Evolutionary conservation across 1,140 invertebrate genomes (phyloP), one percentile per base, ranked within the genome.

Genomic region (Conopomorpha cramerella): DNA sequence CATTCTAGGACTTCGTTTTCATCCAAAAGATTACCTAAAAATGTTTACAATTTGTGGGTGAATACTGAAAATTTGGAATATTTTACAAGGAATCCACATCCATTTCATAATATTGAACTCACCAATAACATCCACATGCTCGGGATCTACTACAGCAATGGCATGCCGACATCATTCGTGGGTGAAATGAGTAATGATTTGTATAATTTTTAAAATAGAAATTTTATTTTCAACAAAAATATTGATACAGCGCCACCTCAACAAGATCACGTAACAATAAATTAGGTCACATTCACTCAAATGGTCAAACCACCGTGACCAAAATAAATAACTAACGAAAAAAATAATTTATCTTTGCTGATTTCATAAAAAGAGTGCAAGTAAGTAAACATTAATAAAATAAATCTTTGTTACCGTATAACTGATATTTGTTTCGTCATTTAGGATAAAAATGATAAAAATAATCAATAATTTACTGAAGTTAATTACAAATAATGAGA

Each of bases 1-100:
- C 93, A 96, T 37, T 91, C 86, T 35, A 95, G 80, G 8, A 95
- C 93, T 62, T 91, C 86, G 28, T 81, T 82, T 67, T 94, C 91
- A 55, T 92, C 91, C 42, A 88, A 78, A 42, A 95, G 82, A 79
- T 93, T 90, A 54, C 92, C 93, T 95, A 77, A 56, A n/a, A 81
- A 81, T 53, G 46, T 61, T 62, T 40, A 59, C 10, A 55, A 38
- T 67, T 63, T n/a, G n/a, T n/a, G 70, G 44, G 48, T 40, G 38
- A 41, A 51, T 55, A 52, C 49, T 60, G 53, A 55, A 57, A 60
- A 36, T 36, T 45, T 46, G 55, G 45, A 26, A 29, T 45, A 39
- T 23, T 39, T 41, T 49, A 47, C 35, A 43, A 67, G 67, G 67
- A 73, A 73, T 71, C 73, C 73, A 77, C 73, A 77, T 77, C 73